phyloP scores from a whole-genome alignment of 2,797 vertebrate genomes.

The Phalanger gymnotis region DNA sequence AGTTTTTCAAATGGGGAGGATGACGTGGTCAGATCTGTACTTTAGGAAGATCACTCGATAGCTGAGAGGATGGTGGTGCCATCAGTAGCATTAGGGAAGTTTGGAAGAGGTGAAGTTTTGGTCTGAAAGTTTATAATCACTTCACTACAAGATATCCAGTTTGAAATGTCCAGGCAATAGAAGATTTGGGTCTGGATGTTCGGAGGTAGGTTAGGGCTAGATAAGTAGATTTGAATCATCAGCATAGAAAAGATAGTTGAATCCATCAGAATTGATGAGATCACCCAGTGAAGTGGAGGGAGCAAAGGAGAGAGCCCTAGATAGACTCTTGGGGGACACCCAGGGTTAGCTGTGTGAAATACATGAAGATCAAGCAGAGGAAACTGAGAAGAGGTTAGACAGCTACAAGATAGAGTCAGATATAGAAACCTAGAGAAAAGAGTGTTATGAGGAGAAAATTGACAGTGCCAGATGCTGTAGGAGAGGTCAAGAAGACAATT shows the following conservation, averaged over 20 bases:
- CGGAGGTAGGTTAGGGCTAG: neutral
- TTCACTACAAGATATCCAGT: neutral
- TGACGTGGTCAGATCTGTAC: neutral
- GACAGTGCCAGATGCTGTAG: neutral
- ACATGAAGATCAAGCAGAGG: neutral
- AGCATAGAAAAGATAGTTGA: neutral
- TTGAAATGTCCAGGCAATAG: neutral
- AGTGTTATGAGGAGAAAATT: neutral
- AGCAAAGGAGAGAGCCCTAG: neutral
- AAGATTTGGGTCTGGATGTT: neutral
- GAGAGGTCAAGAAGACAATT: neutral
- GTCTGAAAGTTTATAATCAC: neutral
- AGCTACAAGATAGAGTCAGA: neutral
- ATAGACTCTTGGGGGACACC: neutral
- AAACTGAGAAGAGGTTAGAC: neutral
- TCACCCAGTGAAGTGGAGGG: neutral
- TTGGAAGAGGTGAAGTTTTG: no score
- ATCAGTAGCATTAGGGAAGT: neutral
- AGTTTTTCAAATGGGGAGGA: neutral
- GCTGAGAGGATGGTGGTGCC: neutral
- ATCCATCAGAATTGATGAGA: neutral
- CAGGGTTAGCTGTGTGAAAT: neutral
- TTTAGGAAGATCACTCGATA: neutral
- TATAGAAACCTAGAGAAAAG: neutral
- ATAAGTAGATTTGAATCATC: neutral